These are phyloP conservation scores for Gonatopus flavifemur DNA, from an alignment of 1,140 invertebrate genomes.

Conservation along the genomic window DNA sequence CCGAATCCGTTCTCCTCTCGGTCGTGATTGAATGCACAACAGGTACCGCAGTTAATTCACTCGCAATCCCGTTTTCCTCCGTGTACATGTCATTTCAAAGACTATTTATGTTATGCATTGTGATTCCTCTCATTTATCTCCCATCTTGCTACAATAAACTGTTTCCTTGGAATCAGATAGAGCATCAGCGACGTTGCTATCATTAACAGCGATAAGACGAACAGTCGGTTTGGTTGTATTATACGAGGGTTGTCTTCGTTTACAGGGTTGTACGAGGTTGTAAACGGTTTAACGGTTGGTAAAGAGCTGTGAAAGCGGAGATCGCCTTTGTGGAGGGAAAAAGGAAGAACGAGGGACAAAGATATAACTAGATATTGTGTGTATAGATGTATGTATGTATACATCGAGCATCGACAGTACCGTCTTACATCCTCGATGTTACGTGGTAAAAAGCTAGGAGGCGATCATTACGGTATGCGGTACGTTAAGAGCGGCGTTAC, in stretches of 20 bases:
- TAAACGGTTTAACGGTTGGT: conserved; percentile 37
- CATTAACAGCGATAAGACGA: too few species aligned
- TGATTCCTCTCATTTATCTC: too few species aligned
- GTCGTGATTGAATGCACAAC: too few species aligned
- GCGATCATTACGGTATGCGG: conserved; percentile 35
- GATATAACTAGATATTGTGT: not conserved
- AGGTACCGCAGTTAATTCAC: too few species aligned
- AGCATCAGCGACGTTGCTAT: too few species aligned
- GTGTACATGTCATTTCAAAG: too few species aligned
- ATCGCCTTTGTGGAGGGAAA: not conserved
- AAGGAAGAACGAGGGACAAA: conserved; percentile 1
- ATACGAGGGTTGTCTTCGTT: conserved; percentile 16
- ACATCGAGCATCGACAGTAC: not conserved
- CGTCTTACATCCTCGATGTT: conserved; percentile 16
- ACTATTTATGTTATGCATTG: too few species aligned
- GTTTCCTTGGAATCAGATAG: too few species aligned
- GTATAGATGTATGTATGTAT: too few species aligned
- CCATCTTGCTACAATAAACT: too few species aligned
- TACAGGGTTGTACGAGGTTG: conserved; percentile 29
- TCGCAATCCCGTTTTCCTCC: too few species aligned
- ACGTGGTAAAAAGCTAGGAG: conserved; percentile 17
- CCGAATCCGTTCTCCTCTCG: too few species aligned
- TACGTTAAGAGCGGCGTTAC: conserved; percentile 29
- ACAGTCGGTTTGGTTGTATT: not conserved
- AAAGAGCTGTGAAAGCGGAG: conserved; percentile 13